Percentiles rank a stretch among this genome's conserved stretches.
phyloP scores from a whole-genome alignment of 2,797 vertebrate species.

The Lepus oiostolus region DNA sequence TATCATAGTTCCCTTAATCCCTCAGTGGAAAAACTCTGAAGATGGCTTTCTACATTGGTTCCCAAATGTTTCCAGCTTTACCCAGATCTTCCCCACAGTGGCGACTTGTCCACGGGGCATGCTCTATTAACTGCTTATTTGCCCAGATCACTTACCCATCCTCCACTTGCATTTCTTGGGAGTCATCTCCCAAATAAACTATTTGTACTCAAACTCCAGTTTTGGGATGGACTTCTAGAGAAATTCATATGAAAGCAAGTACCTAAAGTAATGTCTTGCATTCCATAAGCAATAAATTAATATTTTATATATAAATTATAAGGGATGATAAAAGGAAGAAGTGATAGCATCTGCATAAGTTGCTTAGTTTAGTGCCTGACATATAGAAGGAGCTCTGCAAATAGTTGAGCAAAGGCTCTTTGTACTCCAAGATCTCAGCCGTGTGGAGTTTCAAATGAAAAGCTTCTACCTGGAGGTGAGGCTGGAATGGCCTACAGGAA shows the following conservation, averaged over 20 bases:
- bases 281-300: neutral
- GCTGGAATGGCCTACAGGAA: neutral
- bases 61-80: neutral
- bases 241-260: conserved; percentile 50
- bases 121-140: neutral
- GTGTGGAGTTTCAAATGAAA: neutral
- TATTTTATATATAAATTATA: neutral
- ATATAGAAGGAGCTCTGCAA: neutral
- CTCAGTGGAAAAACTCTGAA: neutral
- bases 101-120: neutral
- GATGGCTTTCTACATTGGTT: neutral
- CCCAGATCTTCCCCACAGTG: neutral
- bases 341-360: neutral
- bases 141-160: neutral
- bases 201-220: neutral
- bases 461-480: neutral
- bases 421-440: neutral
- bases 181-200: neutral
- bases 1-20: neutral
- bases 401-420: neutral
- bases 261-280: neutral
- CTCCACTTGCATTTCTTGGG: neutral
- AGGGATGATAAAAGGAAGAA: neutral
- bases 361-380: neutral
- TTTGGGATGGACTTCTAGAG: neutral